Conservation (phyloP, 1,140 invertebrate species). For the Plodia interpunctella region DNA sequence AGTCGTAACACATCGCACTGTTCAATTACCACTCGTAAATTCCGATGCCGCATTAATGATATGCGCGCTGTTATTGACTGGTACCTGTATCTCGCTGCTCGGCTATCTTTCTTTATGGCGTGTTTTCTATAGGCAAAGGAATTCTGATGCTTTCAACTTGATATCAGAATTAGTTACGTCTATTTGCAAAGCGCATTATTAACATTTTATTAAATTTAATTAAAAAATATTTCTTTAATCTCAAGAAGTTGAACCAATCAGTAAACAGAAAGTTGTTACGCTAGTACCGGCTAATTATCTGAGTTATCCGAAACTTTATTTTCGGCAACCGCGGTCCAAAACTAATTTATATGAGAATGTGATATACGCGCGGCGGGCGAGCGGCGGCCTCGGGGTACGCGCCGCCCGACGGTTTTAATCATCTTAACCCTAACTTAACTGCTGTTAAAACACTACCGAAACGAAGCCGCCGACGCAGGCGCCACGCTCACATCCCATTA, state of each 20-base stretch:
- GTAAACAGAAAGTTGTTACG: conserved; percentile 23
- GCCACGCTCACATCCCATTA: conserved; percentile 33
- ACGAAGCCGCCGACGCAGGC: conserved; percentile 37
- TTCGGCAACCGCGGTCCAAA: conserved; percentile 57
- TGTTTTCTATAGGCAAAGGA: conserved; percentile 1
- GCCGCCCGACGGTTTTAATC: conserved; percentile 56
- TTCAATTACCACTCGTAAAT: conserved; percentile 73
- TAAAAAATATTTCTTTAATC: no score
- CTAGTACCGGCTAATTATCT: conserved; percentile 35
- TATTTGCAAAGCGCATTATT: no score
- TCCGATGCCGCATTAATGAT: conserved; percentile 53
- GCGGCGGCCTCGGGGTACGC: conserved; percentile 51
- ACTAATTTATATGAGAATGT: conserved; percentile 75
- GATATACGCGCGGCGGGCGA: conserved; percentile 54
- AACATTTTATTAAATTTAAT: no score
- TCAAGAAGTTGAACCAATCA: not conserved
- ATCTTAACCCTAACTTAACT: conserved; percentile 53
- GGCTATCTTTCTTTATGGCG: conserved; percentile 1
- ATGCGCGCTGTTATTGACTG: conserved; percentile 17
- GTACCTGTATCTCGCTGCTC: not conserved
- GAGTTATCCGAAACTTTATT: conserved; percentile 30
- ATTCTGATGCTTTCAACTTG: not conserved
- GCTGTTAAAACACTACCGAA: conserved; percentile 49
- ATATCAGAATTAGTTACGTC: no score
- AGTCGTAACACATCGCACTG: conserved; percentile 41